Base-by-base conservation (phyloP, 2,888 invertebrate species). In the Siphlonurus alternatus region DNA sequence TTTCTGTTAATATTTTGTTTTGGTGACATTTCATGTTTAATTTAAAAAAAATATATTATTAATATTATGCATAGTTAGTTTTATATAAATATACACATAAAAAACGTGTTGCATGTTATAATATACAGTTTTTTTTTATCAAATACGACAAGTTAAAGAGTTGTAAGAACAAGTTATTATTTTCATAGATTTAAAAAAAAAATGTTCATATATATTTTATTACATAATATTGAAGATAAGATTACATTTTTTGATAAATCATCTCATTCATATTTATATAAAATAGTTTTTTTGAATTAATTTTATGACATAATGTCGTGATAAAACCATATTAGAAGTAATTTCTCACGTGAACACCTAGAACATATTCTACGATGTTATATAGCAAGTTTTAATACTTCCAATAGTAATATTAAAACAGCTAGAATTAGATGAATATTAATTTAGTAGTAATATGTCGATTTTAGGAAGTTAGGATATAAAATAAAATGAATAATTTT, bases 221-320 rank as follows among this genome's bases (percentile, higher is more conserved):
- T 38, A 38, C 38, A 15, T 38, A n/a, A n/a, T n/a, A n/a, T n/a
- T 10, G 15, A 38, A 38, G 38, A 38, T 38, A 38, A 56, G 56
- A 56, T 56, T 56, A 22, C n/a, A 56, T 20, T 10, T 7, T 22
- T 20, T 22, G 56, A 56, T 56, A 56, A 56, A 7, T 10, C n/a
- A 5, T 56, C 56, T 56, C 56, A 56, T 56, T 56, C 56, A 56
- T 56, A 56, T 56, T n/a, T n/a, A 56, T 56, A 56, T 56, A 56
- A 56, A 56, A 20, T 10, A 20, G n/a, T 10, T 15, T n/a, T 51
- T n/a, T 5, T 56, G 56, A 56, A 56, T 56, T 56, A 56, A 56
- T 56, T 56, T 56, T 56, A 56, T 20, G 56, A 56, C 56, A 56
- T n/a, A 20, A 56, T 56, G n/a, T 22, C 56, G 56, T 56, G 56